Conservation (phyloP, 1,140 invertebrate genomes). For the Plectrocnemia conspersa region DNA sequence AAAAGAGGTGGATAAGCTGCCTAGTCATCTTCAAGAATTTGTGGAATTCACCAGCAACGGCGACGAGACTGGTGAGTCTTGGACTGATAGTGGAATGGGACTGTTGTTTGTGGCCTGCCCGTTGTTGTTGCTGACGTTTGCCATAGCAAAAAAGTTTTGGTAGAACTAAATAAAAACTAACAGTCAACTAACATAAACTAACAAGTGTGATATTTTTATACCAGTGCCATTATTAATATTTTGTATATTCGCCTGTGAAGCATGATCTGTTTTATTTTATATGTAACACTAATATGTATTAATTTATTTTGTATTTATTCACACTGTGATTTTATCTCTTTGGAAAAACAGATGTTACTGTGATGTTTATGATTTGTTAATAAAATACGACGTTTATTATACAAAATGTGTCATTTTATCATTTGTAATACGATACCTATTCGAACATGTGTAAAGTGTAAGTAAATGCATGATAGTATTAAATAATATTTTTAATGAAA, state of each 20-base stretch:
- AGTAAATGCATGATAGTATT: too few relatives aligned
- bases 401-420: too few relatives aligned
- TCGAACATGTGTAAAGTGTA: too few relatives aligned
- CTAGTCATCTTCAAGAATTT: conserved; percentile 70
- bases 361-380: too few relatives aligned
- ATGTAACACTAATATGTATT: conserved; percentile 1
- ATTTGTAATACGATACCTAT: too few relatives aligned
- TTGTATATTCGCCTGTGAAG: background rate
- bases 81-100: conserved; percentile 40
- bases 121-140: conserved; percentile 46
- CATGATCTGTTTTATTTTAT: background rate
- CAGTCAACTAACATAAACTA: conserved; percentile 10
- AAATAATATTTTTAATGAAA: too few relatives aligned
- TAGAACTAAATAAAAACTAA: conserved; percentile 5
- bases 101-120: conserved; percentile 49
- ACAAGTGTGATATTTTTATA: background rate
- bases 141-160: conserved; percentile 44
- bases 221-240: too few relatives aligned
- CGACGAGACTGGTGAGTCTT: conserved; percentile 49
- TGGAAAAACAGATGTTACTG: too few relatives aligned
- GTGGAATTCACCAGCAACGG: conserved; percentile 58
- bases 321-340: background rate
- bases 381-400: too few relatives aligned
- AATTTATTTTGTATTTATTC: conserved; percentile 2
- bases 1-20: conserved; percentile 58